Base-by-base conservation (phyloP, 2,113 vertebrate genomes). In the Setophaga kirtlandii region DNA sequence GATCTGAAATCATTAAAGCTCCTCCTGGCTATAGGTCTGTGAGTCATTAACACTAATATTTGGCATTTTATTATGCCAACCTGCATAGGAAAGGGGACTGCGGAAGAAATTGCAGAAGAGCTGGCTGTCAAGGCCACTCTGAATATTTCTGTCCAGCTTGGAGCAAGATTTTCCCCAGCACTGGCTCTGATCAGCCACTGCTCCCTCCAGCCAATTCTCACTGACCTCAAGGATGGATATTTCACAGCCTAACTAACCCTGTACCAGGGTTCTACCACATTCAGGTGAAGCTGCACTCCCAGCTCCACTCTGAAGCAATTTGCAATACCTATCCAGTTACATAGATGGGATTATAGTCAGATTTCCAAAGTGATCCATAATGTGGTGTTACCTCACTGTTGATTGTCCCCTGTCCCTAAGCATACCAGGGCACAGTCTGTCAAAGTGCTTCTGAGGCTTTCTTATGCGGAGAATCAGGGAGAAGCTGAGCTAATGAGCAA, bases 71-170 rank as follows among this genome's bases (percentile, higher is more conserved):
- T 0, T 80, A 18, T 53, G 37, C 50, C 73, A 94, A 6, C 22
- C 30, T 76, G 9, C 58, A 18, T 56, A 56, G 50, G 58, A 68
- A 86, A 39, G 31, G 35, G 39, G 30, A 58, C 17, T 9, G 5
- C 53, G 53, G 12, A 39, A 73, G 59, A 69, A 18, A 53, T 55
- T 0, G 0, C 20, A 46, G 75, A 64, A 31, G 18, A 3, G 0
- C 30, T 90, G 76, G n/a, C 64, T 94, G 42, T n/a, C 39, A 70
- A 81, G 60, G 15, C 22, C 46, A 15, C 11, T 49, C n/a, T 84
- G 60, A 19, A 50, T 5, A 71, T 24, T 84, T 28, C 50, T 49
- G 31, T 78, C 46, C n/a, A 77, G 2, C 35, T 44, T 71, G 62
- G 28, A 79, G 28, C n/a, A 85, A 64, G n/a, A 35, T 47, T 93